Percentiles rank a stretch among this genome's conserved stretches.
phyloP scores from a whole-genome alignment of 2,113 vertebrate species.

The Muntiacus reevesi region DNA sequence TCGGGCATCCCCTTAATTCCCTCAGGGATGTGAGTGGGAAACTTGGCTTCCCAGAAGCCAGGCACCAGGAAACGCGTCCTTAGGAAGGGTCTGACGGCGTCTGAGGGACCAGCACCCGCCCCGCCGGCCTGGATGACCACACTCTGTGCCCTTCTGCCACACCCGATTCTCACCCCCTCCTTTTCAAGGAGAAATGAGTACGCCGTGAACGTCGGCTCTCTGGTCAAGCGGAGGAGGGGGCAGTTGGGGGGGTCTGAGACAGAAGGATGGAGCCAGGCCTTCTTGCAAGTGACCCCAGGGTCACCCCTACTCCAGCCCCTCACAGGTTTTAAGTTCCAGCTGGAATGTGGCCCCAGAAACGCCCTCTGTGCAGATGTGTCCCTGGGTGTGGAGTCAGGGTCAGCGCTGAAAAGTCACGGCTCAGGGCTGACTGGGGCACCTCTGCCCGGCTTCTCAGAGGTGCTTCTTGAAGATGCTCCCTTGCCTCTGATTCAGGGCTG shows the following conservation, averaged over 20 bases:
- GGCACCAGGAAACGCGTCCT: background rate
- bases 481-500: background rate
- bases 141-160: accelerated
- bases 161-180: too few species aligned
- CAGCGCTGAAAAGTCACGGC: background rate
- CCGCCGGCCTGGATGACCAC: background rate
- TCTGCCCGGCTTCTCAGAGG: accelerated
- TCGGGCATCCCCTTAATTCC: accelerated
- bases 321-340: background rate
- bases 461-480: background rate
- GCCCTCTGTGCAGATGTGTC: background rate
- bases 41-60: accelerated
- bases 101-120: background rate
- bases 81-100: background rate
- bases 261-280: background rate
- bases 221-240: background rate
- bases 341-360: background rate
- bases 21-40: background rate
- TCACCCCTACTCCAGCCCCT: background rate
- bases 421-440: background rate
- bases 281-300: background rate
- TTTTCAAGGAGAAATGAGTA: accelerated
- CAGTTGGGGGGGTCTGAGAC: background rate
- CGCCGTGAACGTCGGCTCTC: accelerated
- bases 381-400: background rate